These are phyloP conservation scores for Pterocles orientalis DNA, from an alignment of 2,113 vertebrate genomes.

Conservation along the genomic window DNA sequence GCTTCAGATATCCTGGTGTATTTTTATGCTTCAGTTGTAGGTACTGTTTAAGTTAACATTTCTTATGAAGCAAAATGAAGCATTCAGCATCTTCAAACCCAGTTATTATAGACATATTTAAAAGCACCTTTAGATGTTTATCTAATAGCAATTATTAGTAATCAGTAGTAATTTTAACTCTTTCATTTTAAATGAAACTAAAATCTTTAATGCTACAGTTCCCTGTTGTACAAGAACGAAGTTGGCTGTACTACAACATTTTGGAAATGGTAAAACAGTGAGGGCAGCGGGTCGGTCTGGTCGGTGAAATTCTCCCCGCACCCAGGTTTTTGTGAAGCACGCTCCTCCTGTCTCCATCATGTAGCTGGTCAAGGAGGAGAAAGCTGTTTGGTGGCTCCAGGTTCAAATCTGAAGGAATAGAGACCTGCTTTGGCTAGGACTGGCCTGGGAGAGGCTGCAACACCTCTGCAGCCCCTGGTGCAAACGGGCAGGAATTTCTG, in stretches of 20 bases:
- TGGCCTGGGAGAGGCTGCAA: neutral
- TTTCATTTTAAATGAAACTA: neutral
- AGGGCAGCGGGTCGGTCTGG: neutral
- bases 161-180: neutral
- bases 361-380: neutral
- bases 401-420: neutral
- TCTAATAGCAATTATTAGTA: neutral
- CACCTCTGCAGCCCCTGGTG: neutral
- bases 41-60: neutral
- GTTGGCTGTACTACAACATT: neutral
- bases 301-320: accelerated
- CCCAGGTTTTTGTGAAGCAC: neutral
- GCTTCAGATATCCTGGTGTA: neutral
- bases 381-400: neutral
- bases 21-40: neutral
- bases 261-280: neutral
- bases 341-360: neutral
- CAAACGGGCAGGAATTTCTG: neutral
- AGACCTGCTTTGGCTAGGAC: neutral
- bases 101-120: neutral
- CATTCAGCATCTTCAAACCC: neutral
- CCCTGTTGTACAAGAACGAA: neutral
- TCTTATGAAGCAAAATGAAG: neutral
- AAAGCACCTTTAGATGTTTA: neutral
- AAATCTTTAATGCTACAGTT: neutral